A percentile compares a stretch with the other conserved stretches of the same genome.
phyloP scores from a whole-genome alignment of 2,888 invertebrate species.

The Zaprionus bogoriensis region DNA sequence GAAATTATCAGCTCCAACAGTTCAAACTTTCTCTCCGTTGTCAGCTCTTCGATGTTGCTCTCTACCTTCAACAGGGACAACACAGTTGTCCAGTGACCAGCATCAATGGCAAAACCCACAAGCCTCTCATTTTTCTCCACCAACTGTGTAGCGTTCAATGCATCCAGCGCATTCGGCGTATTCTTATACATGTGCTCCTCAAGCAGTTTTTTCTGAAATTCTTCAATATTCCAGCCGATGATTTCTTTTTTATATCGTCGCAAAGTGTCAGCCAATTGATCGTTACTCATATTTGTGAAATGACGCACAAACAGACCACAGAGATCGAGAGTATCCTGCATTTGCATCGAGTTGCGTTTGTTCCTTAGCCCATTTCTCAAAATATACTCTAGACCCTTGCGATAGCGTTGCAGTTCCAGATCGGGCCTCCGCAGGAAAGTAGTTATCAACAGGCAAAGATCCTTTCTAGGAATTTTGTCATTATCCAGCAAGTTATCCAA shows the following conservation, averaged over 20 bases:
- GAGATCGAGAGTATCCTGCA: neutral
- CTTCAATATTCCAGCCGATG: neutral
- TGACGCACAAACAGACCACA: neutral
- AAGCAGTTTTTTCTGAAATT: neutral
- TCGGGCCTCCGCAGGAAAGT: neutral
- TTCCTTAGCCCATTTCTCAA: neutral
- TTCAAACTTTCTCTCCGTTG: neutral
- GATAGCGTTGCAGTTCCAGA: neutral
- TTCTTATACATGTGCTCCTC: neutral
- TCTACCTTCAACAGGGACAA: neutral
- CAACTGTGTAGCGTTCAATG: neutral
- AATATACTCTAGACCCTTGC: neutral
- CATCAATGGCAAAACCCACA: neutral
- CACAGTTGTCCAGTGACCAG: neutral
- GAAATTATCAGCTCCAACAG: neutral
- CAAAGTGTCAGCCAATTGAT: neutral
- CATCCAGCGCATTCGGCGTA: neutral
- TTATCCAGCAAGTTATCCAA: neutral
- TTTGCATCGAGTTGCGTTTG: neutral
- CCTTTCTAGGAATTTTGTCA: neutral
- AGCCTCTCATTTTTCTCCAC: neutral
- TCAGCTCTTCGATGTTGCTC: neutral
- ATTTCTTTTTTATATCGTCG: neutral
- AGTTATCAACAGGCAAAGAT: neutral
- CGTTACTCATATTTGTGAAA: neutral